Evolutionary conservation across 64 coral and sea anemone species (phyloP).

Genomic region (Platygyra sinensis): DNA sequence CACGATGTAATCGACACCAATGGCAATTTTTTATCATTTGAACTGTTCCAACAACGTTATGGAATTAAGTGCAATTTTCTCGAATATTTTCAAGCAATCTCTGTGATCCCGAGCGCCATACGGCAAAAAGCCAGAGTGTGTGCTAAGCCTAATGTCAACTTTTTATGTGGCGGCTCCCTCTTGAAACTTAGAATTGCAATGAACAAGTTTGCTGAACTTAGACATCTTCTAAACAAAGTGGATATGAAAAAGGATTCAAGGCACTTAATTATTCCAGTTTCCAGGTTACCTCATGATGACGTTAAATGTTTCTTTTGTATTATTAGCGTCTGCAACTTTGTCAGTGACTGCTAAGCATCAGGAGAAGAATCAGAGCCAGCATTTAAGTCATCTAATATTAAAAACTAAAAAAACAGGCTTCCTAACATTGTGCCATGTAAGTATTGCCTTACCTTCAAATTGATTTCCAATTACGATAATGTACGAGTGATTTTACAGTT

Average conservation of each 20-base stretch:
- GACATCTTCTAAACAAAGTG: conserved; percentile 35
- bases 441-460: neutral
- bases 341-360: neutral
- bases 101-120: no score
- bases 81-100: no score
- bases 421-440: conserved; percentile 7
- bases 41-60: no score
- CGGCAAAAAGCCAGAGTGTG: no score
- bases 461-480: neutral
- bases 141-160: no score
- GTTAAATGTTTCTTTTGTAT: neutral
- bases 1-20: no score
- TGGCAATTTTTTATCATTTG: no score
- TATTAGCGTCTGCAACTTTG: neutral
- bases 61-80: no score
- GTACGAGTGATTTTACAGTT: no score
- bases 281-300: neutral
- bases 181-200: conserved; percentile 30
- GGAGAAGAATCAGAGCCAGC: neutral
- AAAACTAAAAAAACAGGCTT: conserved; percentile 33
- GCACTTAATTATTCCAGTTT: neutral
- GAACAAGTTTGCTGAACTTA: conserved; percentile 27
- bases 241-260: conserved; percentile 68
- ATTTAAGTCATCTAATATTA: neutral
- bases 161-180: conserved; percentile 70